Evolutionary conservation across 2,113 vertebrate species (phyloP).

Genomic region (Oncorhynchus nerka): DNA sequence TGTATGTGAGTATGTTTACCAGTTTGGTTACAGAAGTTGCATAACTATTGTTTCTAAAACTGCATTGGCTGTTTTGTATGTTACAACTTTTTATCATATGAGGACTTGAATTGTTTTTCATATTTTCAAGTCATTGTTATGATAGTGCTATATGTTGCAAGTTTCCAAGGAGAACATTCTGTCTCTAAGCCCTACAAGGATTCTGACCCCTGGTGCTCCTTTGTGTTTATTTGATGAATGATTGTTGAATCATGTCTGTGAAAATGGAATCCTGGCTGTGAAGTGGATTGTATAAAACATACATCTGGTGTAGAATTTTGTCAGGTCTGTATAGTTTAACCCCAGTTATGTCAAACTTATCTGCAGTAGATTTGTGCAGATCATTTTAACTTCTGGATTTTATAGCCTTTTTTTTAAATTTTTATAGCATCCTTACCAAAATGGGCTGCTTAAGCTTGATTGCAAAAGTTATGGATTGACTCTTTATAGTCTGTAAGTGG

Average conservation of each 20-base stretch:
- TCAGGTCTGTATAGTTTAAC: not conserved
- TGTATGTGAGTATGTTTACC: slow-evolving; percentile 55
- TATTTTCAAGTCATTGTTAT: slow-evolving; percentile 48
- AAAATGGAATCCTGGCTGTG: no score
- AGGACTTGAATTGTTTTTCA: slow-evolving; percentile 46
- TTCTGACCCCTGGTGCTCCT: slow-evolving; percentile 17
- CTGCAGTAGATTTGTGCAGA: not conserved
- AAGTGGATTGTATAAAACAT: not conserved
- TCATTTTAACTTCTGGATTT: not conserved
- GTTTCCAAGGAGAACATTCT: slow-evolving; percentile 1
- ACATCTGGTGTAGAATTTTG: not conserved
- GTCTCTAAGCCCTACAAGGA: slow-evolving; percentile 14
- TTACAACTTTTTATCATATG: slow-evolving; percentile 64
- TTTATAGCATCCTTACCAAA: not conserved
- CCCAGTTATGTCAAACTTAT: not conserved
- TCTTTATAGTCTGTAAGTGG: not conserved
- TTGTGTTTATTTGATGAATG: slow-evolving; percentile 15
- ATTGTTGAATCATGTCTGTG: not conserved
- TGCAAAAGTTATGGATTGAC: not conserved
- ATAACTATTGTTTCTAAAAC: slow-evolving; percentile 46
- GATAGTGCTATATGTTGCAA: slow-evolving; percentile 42
- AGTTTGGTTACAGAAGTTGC: slow-evolving; percentile 51
- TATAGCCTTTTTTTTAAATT: not conserved
- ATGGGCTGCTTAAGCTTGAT: not conserved
- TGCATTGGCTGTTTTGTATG: slow-evolving; percentile 64